A percentile compares a stretch with the other conserved stretches of the same genome.
phyloP scores from a whole-genome alignment of 2,888 invertebrate genomes.

The Abscondita cerata region DNA sequence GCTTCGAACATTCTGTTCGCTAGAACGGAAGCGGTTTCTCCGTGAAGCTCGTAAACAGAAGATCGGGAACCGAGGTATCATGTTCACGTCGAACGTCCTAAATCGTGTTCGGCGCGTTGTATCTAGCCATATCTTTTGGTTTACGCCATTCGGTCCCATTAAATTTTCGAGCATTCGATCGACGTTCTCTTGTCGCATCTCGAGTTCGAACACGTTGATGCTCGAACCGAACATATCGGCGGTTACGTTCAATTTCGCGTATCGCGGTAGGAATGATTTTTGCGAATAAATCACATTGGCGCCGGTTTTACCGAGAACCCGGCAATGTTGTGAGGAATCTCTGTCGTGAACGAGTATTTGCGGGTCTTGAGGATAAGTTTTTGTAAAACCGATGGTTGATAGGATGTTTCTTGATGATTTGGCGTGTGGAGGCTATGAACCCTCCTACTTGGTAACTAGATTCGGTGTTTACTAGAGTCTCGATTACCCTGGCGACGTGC shows the following conservation, averaged over 20 bases:
- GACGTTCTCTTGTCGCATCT: constrained; percentile 77
- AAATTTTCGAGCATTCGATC: constrained; percentile 77
- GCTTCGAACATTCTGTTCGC: no score
- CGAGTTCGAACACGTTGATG: constrained; percentile 79
- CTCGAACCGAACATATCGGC: constrained; percentile 79
- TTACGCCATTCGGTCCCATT: constrained; percentile 74
- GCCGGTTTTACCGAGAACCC: constrained; percentile 59
- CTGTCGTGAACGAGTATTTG: constrained; percentile 81
- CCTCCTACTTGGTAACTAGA: constrained; percentile 88
- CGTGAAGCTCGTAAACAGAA: constrained; percentile 75
- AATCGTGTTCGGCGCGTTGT: constrained; percentile 61
- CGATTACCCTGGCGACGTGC: constrained; percentile 72
- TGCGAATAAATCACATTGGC: constrained; percentile 82
- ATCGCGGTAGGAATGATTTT: constrained; percentile 80
- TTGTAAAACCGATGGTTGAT: constrained; percentile 59
- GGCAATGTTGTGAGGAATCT: constrained; percentile 75
- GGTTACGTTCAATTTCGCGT: constrained; percentile 74
- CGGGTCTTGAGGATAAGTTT: constrained; percentile 74
- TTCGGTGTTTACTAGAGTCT: constrained; percentile 74
- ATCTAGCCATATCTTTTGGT: no score
- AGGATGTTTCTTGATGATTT: constrained; percentile 64
- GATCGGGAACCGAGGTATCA: constrained; percentile 88
- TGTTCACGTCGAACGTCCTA: constrained; percentile 78
- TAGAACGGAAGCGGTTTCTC: no score
- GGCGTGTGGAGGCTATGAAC: constrained; percentile 84